These are phyloP conservation scores for Sebastes schlegelii DNA, from an alignment of 2,113 vertebrate species.

Conservation along the genomic window DNA sequence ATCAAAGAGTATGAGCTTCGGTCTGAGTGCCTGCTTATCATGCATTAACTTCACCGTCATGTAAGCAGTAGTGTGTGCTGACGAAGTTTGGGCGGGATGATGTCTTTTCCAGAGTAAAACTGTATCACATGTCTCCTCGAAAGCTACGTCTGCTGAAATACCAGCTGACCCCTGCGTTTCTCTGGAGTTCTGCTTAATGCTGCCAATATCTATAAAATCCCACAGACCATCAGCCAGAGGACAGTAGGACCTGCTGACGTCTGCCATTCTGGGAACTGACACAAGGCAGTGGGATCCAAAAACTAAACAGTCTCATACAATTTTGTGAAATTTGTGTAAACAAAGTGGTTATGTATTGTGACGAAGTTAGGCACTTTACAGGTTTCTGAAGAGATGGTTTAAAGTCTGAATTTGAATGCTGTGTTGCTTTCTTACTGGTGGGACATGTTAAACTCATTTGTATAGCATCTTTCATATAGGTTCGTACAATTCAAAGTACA, in stretches of 20 bases:
- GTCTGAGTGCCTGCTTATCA: background rate
- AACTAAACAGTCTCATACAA: background rate
- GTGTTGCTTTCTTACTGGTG: background rate
- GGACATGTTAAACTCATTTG: background rate
- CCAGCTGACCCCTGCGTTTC: slow-evolving; percentile 33
- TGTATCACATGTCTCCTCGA: slow-evolving; percentile 18
- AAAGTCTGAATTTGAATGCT: background rate
- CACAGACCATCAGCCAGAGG: background rate
- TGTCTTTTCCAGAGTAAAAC: slow-evolving; percentile 51
- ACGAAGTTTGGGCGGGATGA: slow-evolving; percentile 9
- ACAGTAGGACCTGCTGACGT: slow-evolving; percentile 11
- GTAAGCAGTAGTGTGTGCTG: slow-evolving; percentile 18
- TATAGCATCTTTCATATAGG: background rate
- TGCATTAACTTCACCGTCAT: background rate
- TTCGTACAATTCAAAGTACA: background rate
- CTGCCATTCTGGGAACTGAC: background rate
- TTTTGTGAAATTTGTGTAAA: background rate
- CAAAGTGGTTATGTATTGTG: background rate
- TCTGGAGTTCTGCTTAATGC: background rate
- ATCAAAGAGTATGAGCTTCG: background rate
- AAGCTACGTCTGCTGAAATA: slow-evolving; percentile 17
- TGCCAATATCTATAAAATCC: slow-evolving; percentile 3
- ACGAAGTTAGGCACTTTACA: background rate
- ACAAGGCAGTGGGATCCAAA: background rate
- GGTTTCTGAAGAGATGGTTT: background rate